Base-by-base conservation (phyloP, 2,888 invertebrate genomes). In the Unio pictorum region DNA sequence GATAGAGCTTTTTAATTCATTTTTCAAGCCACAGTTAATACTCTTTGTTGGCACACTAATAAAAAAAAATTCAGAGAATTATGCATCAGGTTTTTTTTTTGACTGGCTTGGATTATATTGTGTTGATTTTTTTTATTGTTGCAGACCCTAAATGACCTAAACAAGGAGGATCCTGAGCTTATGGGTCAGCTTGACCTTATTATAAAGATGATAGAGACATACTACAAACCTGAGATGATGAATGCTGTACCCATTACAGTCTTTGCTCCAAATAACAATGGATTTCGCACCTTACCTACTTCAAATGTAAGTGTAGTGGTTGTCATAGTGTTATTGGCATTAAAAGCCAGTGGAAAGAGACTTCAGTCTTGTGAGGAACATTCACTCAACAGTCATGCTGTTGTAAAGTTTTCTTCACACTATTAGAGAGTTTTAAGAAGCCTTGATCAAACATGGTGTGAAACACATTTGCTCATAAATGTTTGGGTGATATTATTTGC, bases 241-340 rank as follows among this genome's bases (percentile, higher is more conserved):
- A 58, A 80, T n/a, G 81, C 81, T 67, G 86, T 84, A 34, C 84
- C 84, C 5, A 85, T 87, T 68, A 87, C 86, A 1, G 54, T 87
- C 26, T 87, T 87, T 75, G 74, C 84, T 4, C 79, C 86, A 5
- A 78, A 67, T 23, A 82, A 86, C 68, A 65, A 71, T 30, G 86
- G 83, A 11, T 85, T 84, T 73, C 76, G 77, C 26, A 72, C 72
- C 18, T 74, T 75, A 17, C 62, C 67, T 55, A 71, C 67, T 3
- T 69, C 67, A 7, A 65, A 77, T 66, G 77, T 77, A 68, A 71
- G 69, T 68, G n/a, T 57, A 23, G 23, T 61, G 56, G 45, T 57
- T 28, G 3, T 23, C 17, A 5, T 64, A 11, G 8, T 45, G 7
- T 62, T 30, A 45, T 15, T 54, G 20, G 15, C 18, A 58, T 11